phyloP scores from a whole-genome alignment of 2,797 vertebrate species.

The Eulemur mongoz region DNA sequence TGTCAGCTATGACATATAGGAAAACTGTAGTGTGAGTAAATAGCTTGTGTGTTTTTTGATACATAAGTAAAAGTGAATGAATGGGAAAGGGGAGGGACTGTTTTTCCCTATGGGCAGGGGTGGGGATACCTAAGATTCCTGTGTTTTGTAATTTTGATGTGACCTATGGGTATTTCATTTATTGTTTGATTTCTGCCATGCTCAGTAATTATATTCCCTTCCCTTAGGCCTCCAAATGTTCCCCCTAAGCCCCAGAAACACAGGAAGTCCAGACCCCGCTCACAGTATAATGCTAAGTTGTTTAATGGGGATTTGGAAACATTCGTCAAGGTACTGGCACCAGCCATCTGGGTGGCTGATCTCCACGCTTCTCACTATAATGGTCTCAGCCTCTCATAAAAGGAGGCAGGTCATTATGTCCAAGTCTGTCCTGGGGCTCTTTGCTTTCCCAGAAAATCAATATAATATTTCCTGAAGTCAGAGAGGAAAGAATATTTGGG shows the following conservation, averaged over 20 bases:
- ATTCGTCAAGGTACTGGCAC: conserved; percentile 94
- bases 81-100: neutral
- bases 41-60: neutral
- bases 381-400: conserved; percentile 81
- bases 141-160: conserved; percentile 64
- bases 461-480: conserved; percentile 89
- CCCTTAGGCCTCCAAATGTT: conserved; percentile 93
- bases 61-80: neutral
- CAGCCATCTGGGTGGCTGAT: conserved; percentile 82
- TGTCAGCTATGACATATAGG: neutral
- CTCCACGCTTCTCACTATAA: conserved; percentile 84
- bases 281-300: conserved; percentile 96
- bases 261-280: conserved; percentile 93
- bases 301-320: conserved; percentile 98
- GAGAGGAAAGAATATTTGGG: conserved; percentile 77
- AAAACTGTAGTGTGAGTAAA: neutral
- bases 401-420: conserved; percentile 86
- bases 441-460: conserved; percentile 85
- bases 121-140: neutral
- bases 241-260: conserved; percentile 93
- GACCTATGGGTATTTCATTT: conserved; percentile 77
- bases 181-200: conserved; percentile 77
- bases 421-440: conserved; percentile 85
- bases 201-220: conserved; percentile 88
- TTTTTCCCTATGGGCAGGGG: neutral